These are phyloP conservation scores for Cyphomyrmex costatus DNA, from an alignment of 1,140 invertebrate genomes.

Conservation along the genomic window DNA sequence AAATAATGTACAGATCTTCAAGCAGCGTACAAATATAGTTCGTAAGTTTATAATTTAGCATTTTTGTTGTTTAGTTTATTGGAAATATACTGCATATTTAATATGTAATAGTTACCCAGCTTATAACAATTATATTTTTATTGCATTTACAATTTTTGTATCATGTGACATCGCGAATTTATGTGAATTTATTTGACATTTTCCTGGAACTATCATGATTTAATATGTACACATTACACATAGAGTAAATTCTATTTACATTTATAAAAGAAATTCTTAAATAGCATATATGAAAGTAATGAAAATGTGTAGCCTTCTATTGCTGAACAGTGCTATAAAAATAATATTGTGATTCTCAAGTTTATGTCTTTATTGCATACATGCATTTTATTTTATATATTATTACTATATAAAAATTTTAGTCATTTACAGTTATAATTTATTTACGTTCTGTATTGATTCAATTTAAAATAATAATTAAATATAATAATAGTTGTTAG, in stretches of 20 bases:
- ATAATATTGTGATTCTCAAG: conserved; percentile 52
- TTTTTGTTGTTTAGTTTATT: conserved; percentile 66
- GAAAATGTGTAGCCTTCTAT: conserved; percentile 60
- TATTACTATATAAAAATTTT: not conserved
- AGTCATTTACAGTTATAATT: conserved; percentile 14
- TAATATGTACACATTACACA: conserved; percentile 52
- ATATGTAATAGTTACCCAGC: conserved; percentile 64
- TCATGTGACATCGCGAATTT: not conserved
- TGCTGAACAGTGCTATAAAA: conserved; percentile 70
- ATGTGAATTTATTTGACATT: conserved; percentile 9
- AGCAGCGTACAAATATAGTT: conserved; percentile 76
- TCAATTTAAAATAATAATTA: conserved; percentile 31
- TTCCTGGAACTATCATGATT: conserved; percentile 35
- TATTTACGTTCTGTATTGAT: conserved; percentile 42
- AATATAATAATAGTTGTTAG: conserved; percentile 32
- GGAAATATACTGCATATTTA: conserved; percentile 67
- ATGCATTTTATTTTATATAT: conserved; percentile 21
- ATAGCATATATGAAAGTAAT: conserved; percentile 60
- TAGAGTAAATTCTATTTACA: conserved; percentile 63
- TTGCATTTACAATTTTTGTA: conserved; percentile 28
- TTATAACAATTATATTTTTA: conserved; percentile 41
- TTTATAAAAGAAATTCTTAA: conserved; percentile 48
- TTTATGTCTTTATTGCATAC: conserved; percentile 26
- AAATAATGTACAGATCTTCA: conserved; percentile 64
- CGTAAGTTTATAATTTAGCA: conserved; percentile 75